These are phyloP conservation scores for Temnothorax rugatulus DNA, from an alignment of 2,888 invertebrate genomes.

Conservation along the genomic window DNA sequence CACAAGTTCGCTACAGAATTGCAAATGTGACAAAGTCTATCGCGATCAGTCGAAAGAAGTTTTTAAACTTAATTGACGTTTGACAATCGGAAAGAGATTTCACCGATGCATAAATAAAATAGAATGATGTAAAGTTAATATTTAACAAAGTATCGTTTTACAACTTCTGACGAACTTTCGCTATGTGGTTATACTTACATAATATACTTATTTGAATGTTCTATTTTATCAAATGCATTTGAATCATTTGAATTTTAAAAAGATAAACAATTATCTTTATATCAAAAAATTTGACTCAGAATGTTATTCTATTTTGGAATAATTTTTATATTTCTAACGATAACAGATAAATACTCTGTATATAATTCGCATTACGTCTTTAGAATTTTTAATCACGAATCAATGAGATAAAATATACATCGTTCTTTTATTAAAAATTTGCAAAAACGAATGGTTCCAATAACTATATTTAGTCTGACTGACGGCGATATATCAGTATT, in stretches of 20 bases:
- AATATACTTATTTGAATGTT: too few relatives aligned
- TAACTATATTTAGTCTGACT: background rate
- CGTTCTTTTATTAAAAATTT: background rate
- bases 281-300: too few relatives aligned
- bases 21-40: constrained; percentile 17
- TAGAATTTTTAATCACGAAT: background rate
- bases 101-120: background rate
- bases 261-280: too few relatives aligned
- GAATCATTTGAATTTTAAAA: too few relatives aligned
- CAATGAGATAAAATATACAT: constrained; percentile 1
- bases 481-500: background rate
- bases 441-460: background rate
- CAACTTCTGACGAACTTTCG: background rate
- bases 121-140: background rate
- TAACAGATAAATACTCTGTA: too few relatives aligned
- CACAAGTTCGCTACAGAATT: constrained; percentile 10
- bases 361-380: too few relatives aligned
- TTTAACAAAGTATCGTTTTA: background rate
- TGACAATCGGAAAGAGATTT: constrained; percentile 15
- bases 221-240: too few relatives aligned
- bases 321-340: too few relatives aligned
- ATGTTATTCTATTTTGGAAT: too few relatives aligned
- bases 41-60: background rate
- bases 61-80: constrained; percentile 5
- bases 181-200: background rate